phyloP scores from a whole-genome alignment of 2,888 invertebrate genomes.

The Rosalia funebris region DNA sequence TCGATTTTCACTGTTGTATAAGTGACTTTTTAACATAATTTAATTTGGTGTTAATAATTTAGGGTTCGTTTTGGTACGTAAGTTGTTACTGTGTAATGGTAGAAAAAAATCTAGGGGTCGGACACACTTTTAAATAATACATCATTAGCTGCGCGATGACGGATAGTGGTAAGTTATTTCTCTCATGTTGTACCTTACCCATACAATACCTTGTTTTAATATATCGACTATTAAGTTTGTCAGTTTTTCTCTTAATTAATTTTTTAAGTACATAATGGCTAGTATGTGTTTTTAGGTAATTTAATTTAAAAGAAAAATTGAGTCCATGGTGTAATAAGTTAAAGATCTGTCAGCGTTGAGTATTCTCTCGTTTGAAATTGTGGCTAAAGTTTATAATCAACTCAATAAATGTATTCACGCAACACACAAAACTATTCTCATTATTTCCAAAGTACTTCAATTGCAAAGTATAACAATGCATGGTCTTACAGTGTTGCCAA shows the following conservation, averaged over 20 bases:
- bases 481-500: no score
- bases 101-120: slow-evolving; percentile 18
- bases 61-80: slow-evolving; percentile 50
- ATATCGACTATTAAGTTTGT: background rate
- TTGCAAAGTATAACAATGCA: no score
- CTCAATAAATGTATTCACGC: no score
- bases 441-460: no score
- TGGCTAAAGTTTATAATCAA: no score
- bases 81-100: slow-evolving; percentile 37
- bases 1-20: slow-evolving; percentile 49
- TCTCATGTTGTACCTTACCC: background rate
- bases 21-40: slow-evolving; percentile 49
- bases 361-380: no score
- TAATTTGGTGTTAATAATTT: slow-evolving; percentile 54
- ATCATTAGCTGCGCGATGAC: background rate
- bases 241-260: background rate
- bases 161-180: background rate
- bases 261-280: background rate
- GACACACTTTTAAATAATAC: slow-evolving; percentile 10
- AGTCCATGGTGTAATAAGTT: no score
- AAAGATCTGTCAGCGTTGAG: no score
- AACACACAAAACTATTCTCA: no score
- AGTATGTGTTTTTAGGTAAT: no score
- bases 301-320: no score
- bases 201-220: background rate